Conservation (phyloP, 2,797 vertebrate genomes). For the Rhodeus uyekii region DNA sequence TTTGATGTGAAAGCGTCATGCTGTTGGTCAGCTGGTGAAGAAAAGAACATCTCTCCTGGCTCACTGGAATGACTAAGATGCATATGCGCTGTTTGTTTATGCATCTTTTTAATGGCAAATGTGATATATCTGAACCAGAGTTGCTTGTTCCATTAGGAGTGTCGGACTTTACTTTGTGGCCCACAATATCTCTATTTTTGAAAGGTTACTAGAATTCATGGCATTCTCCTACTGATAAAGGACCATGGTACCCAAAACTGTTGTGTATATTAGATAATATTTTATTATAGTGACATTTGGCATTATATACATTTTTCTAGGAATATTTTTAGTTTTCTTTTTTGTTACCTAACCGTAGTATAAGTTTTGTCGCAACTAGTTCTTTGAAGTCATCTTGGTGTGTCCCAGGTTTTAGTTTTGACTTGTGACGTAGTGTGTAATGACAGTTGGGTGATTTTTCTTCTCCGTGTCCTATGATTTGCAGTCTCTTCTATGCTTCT, state of each 20-base stretch:
- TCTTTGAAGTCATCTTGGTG: too few relatives aligned
- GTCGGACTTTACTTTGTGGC: neutral
- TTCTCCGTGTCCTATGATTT: neutral
- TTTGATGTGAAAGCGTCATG: constrained; percentile 15
- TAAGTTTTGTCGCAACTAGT: too few relatives aligned
- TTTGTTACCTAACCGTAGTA: too few relatives aligned
- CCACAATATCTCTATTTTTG: neutral
- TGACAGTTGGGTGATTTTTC: neutral
- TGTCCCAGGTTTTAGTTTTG: too few relatives aligned
- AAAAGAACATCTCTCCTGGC: constrained; percentile 12
- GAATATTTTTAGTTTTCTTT: too few relatives aligned
- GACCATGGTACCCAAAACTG: neutral
- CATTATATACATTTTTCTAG: too few relatives aligned
- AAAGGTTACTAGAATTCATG: neutral
- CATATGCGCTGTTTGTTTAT: constrained; percentile 8
- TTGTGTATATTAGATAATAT: neutral
- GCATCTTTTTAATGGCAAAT: neutral
- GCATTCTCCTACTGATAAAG: neutral
- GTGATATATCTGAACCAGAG: neutral
- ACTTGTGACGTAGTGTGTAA: neutral
- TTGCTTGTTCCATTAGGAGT: neutral
- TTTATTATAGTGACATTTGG: neutral
- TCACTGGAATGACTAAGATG: neutral
- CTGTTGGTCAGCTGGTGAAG: constrained; percentile 5
- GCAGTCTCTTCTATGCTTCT: neutral